Percentiles rank a stretch among this genome's conserved stretches.
These are phyloP conservation scores for Cephus spinipes DNA, from an alignment of 2,888 invertebrate species.

Conservation along the genomic window DNA sequence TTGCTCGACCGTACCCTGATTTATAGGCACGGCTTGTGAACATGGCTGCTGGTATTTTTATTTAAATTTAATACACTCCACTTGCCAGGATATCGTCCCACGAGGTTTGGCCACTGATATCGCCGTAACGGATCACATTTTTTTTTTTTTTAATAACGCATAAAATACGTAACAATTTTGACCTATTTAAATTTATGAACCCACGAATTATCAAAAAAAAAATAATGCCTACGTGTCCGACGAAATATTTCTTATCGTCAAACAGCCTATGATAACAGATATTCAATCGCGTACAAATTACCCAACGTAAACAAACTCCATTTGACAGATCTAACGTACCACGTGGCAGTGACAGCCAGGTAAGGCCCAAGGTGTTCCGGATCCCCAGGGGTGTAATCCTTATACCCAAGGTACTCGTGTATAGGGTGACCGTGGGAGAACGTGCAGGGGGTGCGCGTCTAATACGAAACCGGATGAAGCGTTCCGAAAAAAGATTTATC, in stretches of 20 bases:
- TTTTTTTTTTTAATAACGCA: not conserved
- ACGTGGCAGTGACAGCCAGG: conserved; percentile 18
- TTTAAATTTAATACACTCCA: conserved; percentile 65
- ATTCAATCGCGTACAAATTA: not conserved
- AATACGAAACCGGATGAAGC: not conserved
- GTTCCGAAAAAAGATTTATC: not conserved
- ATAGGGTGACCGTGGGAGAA: conserved; percentile 55
- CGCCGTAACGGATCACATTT: not conserved
- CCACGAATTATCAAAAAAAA: not conserved
- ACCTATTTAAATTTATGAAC: not conserved
- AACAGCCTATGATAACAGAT: not conserved
- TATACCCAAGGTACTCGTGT: conserved; percentile 38
- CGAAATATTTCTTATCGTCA: not conserved
- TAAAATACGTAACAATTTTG: not conserved
- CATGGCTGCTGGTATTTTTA: conserved; percentile 65
- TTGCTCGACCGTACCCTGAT: conserved; percentile 59
- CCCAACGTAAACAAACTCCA: conserved; percentile 23
- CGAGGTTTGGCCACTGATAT: not conserved
- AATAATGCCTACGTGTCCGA: not conserved
- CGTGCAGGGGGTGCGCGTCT: conserved; percentile 36
- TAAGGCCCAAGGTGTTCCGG: conserved; percentile 17
- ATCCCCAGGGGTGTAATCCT: conserved; percentile 49
- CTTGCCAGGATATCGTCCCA: not conserved
- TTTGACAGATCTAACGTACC: conserved; percentile 58
- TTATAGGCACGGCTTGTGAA: conserved; percentile 63